A percentile compares a stretch with the other conserved stretches of the same genome.
These are phyloP conservation scores for Paragorgia papillata DNA, from an alignment of 92 coral and sea anemone genomes.

Conservation along the genomic window DNA sequence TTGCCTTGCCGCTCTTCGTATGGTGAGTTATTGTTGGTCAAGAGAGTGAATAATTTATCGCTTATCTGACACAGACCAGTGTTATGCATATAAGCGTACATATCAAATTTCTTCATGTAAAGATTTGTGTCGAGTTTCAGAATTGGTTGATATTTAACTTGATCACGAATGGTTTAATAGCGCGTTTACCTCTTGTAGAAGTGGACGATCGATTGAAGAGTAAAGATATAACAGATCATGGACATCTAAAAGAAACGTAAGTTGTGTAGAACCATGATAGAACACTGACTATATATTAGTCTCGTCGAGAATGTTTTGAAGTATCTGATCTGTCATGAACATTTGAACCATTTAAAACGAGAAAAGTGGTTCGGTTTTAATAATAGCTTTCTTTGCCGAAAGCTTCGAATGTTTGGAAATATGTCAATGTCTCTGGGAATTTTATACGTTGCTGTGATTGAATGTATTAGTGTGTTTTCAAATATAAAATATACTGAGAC, in stretches of 20 bases:
- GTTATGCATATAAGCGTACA: background rate
- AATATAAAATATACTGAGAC: no score
- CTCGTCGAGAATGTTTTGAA: no score
- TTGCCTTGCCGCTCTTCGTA: background rate
- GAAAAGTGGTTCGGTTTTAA: no score
- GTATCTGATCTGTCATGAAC: no score
- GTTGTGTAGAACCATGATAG: background rate
- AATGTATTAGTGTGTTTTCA: no score
- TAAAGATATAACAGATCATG: background rate
- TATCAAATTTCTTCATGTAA: background rate
- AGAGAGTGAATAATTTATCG: background rate
- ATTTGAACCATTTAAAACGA: no score
- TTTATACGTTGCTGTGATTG: no score
- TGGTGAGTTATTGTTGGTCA: background rate
- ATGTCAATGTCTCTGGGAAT: no score
- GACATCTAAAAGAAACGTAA: conserved; percentile 1
- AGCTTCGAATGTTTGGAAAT: no score
- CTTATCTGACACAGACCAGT: background rate
- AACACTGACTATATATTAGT: no score
- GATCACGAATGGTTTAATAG: background rate
- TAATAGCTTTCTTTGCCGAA: no score
- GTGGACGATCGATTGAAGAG: background rate
- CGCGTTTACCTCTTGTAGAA: background rate
- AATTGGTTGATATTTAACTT: conserved; percentile 2
- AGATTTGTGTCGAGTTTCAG: background rate